Conservation (phyloP, 2,888 invertebrate species). For the Apodemia mormo region DNA sequence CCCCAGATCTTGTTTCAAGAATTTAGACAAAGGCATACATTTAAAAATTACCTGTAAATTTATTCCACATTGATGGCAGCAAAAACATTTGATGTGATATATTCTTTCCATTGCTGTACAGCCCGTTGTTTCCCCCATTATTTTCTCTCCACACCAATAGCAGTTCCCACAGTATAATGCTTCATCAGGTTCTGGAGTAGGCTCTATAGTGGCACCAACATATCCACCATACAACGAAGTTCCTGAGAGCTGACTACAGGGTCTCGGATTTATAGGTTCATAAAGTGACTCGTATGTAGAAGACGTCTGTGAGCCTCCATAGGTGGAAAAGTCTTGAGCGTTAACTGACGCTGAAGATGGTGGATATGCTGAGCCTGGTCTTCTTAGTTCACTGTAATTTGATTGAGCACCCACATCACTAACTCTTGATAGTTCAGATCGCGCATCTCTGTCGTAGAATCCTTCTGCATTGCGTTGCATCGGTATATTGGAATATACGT, state of each 20-base stretch:
- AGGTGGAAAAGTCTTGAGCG: conserved; percentile 80
- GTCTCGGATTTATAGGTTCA: conserved; percentile 84
- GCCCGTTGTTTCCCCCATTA: conserved; percentile 96
- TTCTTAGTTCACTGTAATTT: conserved; percentile 83
- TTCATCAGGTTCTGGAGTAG: conserved; percentile 87
- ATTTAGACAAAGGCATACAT: background rate
- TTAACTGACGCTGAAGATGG: conserved; percentile 75
- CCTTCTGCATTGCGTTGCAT: conserved; percentile 80
- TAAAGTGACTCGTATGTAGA: conserved; percentile 85
- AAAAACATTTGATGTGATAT: conserved; percentile 97
- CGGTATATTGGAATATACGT: conserved; percentile 73
- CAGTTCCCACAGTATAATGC: conserved; percentile 93
- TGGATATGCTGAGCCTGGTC: conserved; percentile 81
- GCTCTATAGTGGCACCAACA: conserved; percentile 89
- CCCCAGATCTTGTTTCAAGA: no score
- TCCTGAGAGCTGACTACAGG: conserved; percentile 82
- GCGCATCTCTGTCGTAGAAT: conserved; percentile 65
- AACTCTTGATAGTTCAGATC: conserved; percentile 73
- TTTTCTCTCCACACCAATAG: conserved; percentile 94
- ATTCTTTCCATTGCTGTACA: conserved; percentile 99
- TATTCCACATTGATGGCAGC: conserved; percentile 94
- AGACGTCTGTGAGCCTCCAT: conserved; percentile 83
- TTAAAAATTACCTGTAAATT: conserved; percentile 84
- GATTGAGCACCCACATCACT: conserved; percentile 80
- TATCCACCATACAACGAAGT: conserved; percentile 83